Evolutionary conservation across 2,113 vertebrate species (phyloP).

Genomic region (Calidris pugnax): DNA sequence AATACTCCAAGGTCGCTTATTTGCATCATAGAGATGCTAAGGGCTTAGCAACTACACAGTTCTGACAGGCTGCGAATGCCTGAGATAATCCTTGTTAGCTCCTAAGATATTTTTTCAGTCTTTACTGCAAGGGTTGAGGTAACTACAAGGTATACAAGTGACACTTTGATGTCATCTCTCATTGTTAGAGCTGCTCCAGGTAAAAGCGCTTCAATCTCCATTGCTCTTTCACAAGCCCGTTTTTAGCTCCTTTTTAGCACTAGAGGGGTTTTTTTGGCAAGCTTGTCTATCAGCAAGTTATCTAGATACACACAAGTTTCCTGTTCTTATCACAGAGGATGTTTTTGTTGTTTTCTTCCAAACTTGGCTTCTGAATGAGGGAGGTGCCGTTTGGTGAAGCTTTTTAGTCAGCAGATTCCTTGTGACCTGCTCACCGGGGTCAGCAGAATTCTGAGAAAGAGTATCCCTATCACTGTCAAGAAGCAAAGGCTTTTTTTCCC

Average conservation of each 20-base stretch:
- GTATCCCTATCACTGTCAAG: background rate
- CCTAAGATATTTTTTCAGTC: background rate
- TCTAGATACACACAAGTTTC: constrained; percentile 9
- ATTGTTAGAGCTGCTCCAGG: background rate
- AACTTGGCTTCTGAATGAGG: background rate
- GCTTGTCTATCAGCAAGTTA: background rate
- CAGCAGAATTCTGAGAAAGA: background rate
- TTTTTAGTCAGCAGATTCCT: background rate
- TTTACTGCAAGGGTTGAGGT: background rate
- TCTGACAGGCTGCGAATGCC: background rate
- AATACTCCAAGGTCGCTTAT: background rate
- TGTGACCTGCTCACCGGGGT: background rate
- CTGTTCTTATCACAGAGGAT: background rate
- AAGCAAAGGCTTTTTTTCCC: background rate
- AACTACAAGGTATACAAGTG: background rate
- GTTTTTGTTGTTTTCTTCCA: background rate
- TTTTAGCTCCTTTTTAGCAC: background rate
- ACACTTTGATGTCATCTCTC: background rate
- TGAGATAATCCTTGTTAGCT: background rate
- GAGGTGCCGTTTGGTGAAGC: background rate
- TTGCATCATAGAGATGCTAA: background rate
- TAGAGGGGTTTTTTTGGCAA: background rate
- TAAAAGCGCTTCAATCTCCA: background rate
- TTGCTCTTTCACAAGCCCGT: background rate
- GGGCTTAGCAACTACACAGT: background rate